Evolutionary conservation across 2,888 invertebrate genomes (phyloP).

Genomic region (Netelia inedita): DNA sequence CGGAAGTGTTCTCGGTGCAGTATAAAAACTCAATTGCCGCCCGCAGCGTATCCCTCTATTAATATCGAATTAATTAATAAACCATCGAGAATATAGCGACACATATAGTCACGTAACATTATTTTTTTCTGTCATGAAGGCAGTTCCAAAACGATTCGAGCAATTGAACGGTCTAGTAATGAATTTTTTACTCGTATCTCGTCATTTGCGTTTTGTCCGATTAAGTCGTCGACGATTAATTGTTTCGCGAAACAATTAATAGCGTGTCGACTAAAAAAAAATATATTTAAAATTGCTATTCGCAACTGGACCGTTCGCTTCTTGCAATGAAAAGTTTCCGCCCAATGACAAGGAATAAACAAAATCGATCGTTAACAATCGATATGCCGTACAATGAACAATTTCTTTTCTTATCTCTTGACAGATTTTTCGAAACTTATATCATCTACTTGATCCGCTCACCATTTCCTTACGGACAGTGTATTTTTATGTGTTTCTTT

Average conservation of each 20-base stretch:
- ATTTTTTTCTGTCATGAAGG: slow-evolving; percentile 35
- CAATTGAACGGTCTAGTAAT: slow-evolving; percentile 21
- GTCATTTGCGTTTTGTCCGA: no score
- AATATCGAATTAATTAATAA: slow-evolving; percentile 49
- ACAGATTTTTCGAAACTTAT: slow-evolving; percentile 69
- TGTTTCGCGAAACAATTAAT: no score
- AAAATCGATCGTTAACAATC: slow-evolving; percentile 31
- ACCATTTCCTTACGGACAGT: slow-evolving; percentile 77
- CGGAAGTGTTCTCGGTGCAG: slow-evolving; percentile 30
- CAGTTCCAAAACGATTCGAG: slow-evolving; percentile 42
- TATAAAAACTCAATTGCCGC: slow-evolving; percentile 51
- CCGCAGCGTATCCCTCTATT: slow-evolving; percentile 29
- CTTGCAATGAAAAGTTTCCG: no score
- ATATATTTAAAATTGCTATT: no score
- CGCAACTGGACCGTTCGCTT: no score
- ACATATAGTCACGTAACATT: slow-evolving; percentile 36
- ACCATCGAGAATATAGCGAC: slow-evolving; percentile 25
- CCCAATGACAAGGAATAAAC: neutral
- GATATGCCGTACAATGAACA: slow-evolving; percentile 45
- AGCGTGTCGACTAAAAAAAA: no score
- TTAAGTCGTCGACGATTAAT: no score
- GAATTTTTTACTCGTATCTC: neutral
- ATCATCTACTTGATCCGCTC: slow-evolving; percentile 80
- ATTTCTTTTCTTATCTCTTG: slow-evolving; percentile 52
- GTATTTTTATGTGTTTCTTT: slow-evolving; percentile 51